These are phyloP conservation scores for Nylanderia fulva DNA, from an alignment of 1,140 invertebrate species.

Conservation along the genomic window DNA sequence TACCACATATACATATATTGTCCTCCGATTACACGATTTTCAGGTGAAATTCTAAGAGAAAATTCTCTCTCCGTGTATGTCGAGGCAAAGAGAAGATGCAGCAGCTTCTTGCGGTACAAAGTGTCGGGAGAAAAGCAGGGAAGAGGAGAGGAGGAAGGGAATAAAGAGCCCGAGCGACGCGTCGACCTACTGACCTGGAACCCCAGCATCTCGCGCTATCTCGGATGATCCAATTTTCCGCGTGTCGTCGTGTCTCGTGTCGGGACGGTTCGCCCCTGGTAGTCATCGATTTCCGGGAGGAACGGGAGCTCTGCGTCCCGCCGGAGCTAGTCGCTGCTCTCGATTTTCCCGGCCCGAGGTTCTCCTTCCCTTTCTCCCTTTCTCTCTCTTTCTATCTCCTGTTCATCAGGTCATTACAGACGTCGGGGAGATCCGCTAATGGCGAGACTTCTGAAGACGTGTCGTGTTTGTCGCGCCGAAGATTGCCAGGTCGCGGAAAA, in stretches of 20 bases:
- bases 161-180: conserved; percentile 8
- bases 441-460: neutral
- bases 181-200: conserved; percentile 44
- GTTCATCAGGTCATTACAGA: neutral
- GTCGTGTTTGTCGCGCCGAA: neutral
- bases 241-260: conserved; percentile 27
- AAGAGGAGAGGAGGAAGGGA: no score
- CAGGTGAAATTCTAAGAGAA: no score
- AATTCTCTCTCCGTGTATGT: no score
- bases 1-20: no score
- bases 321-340: conserved; percentile 8
- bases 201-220: conserved; percentile 38
- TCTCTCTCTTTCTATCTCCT: no score
- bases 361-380: neutral
- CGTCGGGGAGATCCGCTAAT: neutral
- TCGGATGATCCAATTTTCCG: conserved; percentile 57
- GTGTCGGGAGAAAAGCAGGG: neutral
- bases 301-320: conserved; percentile 38
- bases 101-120: neutral
- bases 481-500: conserved; percentile 26
- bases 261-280: conserved; percentile 24
- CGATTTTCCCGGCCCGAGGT: conserved; percentile 15
- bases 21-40: no score
- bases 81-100: neutral
- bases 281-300: conserved; percentile 51